Evolutionary conservation across 1,140 invertebrate species (phyloP).

Genomic region (Drosophila repleta): DNA sequence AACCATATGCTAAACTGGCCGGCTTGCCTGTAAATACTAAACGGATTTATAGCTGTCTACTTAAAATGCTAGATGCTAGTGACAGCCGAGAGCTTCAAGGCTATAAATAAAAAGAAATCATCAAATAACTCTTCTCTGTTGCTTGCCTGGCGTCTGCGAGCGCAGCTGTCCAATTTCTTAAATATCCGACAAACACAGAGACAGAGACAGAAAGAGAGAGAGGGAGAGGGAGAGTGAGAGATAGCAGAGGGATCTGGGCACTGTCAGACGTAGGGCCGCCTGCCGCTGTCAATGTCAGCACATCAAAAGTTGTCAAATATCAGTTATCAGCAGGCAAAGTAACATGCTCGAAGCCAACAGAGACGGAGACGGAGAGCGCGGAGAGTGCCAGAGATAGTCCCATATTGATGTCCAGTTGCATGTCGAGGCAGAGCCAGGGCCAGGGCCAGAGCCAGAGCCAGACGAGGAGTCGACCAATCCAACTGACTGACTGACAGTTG

Average conservation of each 20-base stretch:
- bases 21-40: conserved; percentile 18
- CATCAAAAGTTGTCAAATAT: conserved; percentile 82
- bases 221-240: too few relatives aligned
- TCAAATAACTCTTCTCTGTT: conserved; percentile 37
- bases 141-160: conserved; percentile 46
- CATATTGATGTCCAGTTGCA: conserved; percentile 69
- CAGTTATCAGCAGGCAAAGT: conserved; percentile 77
- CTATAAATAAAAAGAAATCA: conserved; percentile 36
- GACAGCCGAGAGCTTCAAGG: conserved; percentile 34
- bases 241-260: conserved; percentile 20
- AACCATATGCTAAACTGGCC: background rate
- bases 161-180: conserved; percentile 77
- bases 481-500: conserved; percentile 77
- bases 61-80: conserved; percentile 23
- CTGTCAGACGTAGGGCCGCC: conserved; percentile 44
- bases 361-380: conserved; percentile 2
- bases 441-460: conserved; percentile 19
- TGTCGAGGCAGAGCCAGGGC: conserved; percentile 21
- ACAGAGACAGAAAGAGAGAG: too few relatives aligned
- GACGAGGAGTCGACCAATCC: conserved; percentile 30
- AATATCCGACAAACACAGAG: conserved; percentile 47
- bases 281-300: conserved; percentile 73
- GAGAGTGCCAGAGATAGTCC: conserved; percentile 44
- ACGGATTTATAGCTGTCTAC: conserved; percentile 39
- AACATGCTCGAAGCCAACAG: conserved; percentile 68